Percentiles rank a stretch among this genome's conserved stretches.
Conservation (phyloP, 2,888 invertebrate genomes). For the Metallyticus violacea region DNA sequence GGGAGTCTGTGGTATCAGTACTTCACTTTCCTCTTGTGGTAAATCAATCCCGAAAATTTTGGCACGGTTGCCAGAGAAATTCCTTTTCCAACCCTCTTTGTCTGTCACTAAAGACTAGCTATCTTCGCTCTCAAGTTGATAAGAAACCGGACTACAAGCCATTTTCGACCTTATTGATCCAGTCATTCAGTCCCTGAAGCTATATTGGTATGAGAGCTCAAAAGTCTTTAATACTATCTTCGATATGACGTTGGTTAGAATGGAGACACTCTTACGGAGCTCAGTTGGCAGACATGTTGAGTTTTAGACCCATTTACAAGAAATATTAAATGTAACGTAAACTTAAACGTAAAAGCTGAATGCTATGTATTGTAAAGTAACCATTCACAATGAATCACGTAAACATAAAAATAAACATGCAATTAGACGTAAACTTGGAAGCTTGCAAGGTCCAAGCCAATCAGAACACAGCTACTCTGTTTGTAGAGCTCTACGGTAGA, state of each 20-base stretch:
- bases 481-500: no score
- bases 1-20: not conserved
- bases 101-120: not conserved
- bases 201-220: not conserved
- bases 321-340: no score
- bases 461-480: no score
- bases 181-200: not conserved
- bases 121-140: not conserved
- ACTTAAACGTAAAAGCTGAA: no score
- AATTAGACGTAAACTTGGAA: no score
- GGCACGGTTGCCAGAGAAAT: not conserved
- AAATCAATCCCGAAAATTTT: conserved; percentile 7
- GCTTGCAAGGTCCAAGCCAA: no score
- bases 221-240: conserved; percentile 18
- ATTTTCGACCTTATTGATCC: conserved; percentile 25
- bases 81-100: not conserved
- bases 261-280: not conserved
- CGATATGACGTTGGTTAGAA: not conserved
- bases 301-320: no score
- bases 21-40: not conserved
- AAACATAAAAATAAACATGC: no score
- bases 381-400: no score
- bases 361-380: no score
- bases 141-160: conserved; percentile 3
- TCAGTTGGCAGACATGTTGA: not conserved